Evolutionary conservation across 1,140 invertebrate genomes (phyloP).

Genomic region (Palaemon carinicauda): DNA sequence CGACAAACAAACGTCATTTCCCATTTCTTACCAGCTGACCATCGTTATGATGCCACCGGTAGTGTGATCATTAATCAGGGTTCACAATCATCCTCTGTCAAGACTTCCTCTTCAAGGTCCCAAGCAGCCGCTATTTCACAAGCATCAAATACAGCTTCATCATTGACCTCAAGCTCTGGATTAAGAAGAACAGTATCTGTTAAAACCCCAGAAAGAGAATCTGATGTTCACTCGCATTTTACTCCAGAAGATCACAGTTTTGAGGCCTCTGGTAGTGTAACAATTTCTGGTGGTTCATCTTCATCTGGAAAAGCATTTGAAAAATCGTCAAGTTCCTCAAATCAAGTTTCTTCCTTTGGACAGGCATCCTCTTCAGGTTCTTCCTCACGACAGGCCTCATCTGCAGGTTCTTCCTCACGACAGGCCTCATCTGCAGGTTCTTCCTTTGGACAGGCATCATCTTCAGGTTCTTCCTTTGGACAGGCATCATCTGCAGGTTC

Average conservation of each 20-base stretch:
- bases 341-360: too few species aligned
- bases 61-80: constrained; percentile 40
- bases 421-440: not conserved
- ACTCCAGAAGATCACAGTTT: too few species aligned
- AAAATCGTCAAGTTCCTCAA: too few species aligned
- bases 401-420: not conserved
- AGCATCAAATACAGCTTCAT: not conserved
- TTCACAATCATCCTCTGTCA: not conserved
- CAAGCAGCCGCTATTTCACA: not conserved
- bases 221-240: too few species aligned
- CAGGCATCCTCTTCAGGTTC: too few species aligned
- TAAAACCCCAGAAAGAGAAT: constrained; percentile 16
- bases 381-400: too few species aligned
- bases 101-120: not conserved
- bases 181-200: constrained; percentile 16
- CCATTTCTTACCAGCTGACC: constrained; percentile 51
- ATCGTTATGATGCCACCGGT: constrained; percentile 49
- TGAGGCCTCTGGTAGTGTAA: too few species aligned
- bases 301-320: too few species aligned
- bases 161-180: not conserved
- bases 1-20: constrained; percentile 34
- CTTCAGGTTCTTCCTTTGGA: not conserved
- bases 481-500: not conserved
- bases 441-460: not conserved
- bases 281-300: not conserved